A percentile compares a stretch with the other conserved stretches of the same genome.
These are phyloP conservation scores for Andrena bicolor DNA, from an alignment of 2,888 invertebrate species.

Conservation along the genomic window DNA sequence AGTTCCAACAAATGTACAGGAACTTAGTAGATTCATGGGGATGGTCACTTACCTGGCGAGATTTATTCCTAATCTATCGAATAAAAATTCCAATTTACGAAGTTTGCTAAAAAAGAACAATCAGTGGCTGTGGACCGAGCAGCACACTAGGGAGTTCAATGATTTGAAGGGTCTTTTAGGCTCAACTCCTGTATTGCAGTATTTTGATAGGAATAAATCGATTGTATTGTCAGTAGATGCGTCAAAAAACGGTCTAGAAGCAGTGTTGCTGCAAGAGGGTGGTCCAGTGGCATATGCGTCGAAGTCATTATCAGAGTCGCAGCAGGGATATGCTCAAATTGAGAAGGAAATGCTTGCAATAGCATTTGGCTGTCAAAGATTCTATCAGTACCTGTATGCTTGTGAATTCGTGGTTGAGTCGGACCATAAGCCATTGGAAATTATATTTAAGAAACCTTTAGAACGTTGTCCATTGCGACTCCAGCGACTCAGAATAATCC, in stretches of 20 bases:
- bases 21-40: background rate
- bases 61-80: background rate
- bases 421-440: background rate
- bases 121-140: background rate
- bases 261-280: background rate
- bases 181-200: no score
- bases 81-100: background rate
- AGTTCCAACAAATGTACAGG: background rate
- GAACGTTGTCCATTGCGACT: background rate
- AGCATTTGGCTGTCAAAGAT: background rate
- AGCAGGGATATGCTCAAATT: background rate
- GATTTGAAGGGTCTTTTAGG: background rate
- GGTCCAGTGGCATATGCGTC: constrained; percentile 1
- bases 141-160: background rate
- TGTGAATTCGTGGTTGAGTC: background rate
- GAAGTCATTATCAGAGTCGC: background rate
- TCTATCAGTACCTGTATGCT: background rate
- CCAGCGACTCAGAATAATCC: background rate
- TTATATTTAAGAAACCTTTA: background rate
- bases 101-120: background rate
- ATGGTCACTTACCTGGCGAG: background rate
- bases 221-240: background rate
- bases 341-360: constrained; percentile 4
- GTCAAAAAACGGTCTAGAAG: background rate
- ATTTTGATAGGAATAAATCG: no score